A percentile compares a stretch with the other conserved stretches of the same genome.
These are phyloP conservation scores for Linyphia triangularis DNA, from an alignment of 2,888 invertebrate genomes.

Conservation along the genomic window DNA sequence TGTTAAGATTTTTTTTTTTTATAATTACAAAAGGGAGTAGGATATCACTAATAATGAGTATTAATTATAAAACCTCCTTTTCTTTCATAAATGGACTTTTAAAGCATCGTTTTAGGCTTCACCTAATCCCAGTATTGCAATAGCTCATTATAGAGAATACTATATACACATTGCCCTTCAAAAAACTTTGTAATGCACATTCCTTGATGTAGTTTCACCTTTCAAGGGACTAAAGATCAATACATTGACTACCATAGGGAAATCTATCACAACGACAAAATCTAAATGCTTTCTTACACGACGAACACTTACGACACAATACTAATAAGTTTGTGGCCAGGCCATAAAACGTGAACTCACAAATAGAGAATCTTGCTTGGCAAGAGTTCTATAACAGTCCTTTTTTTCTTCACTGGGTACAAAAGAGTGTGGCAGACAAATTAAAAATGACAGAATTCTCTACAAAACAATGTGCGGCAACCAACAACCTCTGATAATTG, in stretches of 20 bases:
- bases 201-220: slow-evolving; percentile 51
- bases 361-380: slow-evolving; percentile 74
- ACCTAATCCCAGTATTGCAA: slow-evolving; percentile 23
- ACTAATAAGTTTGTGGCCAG: slow-evolving; percentile 75
- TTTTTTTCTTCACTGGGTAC: slow-evolving; percentile 2
- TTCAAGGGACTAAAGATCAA: slow-evolving; percentile 70
- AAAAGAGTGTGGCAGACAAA: slow-evolving; percentile 71
- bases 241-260: slow-evolving; percentile 74
- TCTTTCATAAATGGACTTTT: slow-evolving; percentile 26
- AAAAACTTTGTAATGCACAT: slow-evolving; percentile 47
- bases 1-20: too few species aligned
- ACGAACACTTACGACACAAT: slow-evolving; percentile 75
- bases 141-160: slow-evolving; percentile 26
- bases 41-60: too few species aligned
- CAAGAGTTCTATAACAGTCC: slow-evolving; percentile 66
- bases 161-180: slow-evolving; percentile 63
- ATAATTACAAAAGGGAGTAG: too few species aligned
- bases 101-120: background rate
- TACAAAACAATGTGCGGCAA: background rate
- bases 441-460: slow-evolving; percentile 10
- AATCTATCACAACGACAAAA: slow-evolving; percentile 75
- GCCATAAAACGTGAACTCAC: slow-evolving; percentile 68
- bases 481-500: too few species aligned
- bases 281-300: slow-evolving; percentile 74
- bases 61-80: too few species aligned